Conservation (phyloP, 2,797 vertebrate species). For the Spea hammondii region DNA sequence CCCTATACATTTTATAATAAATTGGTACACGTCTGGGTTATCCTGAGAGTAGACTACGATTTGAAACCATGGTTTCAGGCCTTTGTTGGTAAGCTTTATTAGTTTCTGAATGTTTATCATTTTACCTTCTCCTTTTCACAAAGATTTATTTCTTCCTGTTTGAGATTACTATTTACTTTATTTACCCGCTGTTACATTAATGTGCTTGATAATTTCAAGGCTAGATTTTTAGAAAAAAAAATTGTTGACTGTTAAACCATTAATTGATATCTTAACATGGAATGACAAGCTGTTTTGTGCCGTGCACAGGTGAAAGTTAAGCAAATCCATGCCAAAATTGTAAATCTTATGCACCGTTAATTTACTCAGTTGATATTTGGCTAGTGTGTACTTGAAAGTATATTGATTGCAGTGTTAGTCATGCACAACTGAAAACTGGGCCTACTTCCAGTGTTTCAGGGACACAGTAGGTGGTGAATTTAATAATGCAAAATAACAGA, state of each 20-base stretch:
- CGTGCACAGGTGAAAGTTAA: conserved; percentile 10
- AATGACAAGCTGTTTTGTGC: not conserved
- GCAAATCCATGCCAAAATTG: conserved; percentile 9
- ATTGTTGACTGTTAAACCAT: not conserved
- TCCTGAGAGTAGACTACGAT: too few relatives aligned
- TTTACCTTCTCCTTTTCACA: not conserved
- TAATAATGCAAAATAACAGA: not conserved
- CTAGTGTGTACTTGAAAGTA: conserved; percentile 17
- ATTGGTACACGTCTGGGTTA: too few relatives aligned
- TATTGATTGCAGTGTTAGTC: conserved; percentile 29
- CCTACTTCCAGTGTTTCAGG: conserved; percentile 22
- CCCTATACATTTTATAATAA: too few relatives aligned
- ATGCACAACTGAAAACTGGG: conserved; percentile 32
- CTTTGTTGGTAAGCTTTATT: not conserved
- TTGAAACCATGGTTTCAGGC: too few relatives aligned
- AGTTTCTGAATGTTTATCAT: not conserved
- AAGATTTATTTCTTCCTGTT: not conserved
- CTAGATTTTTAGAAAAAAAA: not conserved
- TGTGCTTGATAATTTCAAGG: conserved; percentile 3
- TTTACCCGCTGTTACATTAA: conserved; percentile 2
- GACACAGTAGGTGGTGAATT: conserved; percentile 26
- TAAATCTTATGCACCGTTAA: conserved; percentile 23
- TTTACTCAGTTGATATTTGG: conserved; percentile 36
- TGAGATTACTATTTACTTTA: conserved; percentile 10
- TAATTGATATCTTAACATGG: conserved; percentile 8